Percentiles rank a stretch among this genome's conserved stretches.
phyloP scores from a whole-genome alignment of 2,113 vertebrate species.

The Burhinus bistriatus region DNA sequence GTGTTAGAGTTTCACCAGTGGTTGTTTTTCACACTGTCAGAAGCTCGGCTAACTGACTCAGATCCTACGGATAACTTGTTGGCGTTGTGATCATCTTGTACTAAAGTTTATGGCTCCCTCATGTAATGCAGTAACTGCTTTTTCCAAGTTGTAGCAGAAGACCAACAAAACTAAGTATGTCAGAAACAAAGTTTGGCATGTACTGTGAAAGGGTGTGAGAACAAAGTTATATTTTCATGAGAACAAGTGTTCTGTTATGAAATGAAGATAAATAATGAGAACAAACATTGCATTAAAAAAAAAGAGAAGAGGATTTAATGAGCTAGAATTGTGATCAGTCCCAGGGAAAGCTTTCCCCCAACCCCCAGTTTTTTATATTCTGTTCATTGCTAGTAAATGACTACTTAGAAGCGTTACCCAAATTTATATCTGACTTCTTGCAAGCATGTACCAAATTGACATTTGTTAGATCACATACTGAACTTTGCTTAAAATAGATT shows the following conservation, averaged over 20 bases:
- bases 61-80: neutral
- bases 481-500: neutral
- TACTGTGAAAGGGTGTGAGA: constrained; percentile 26
- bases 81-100: neutral
- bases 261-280: constrained; percentile 49
- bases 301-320: neutral
- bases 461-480: neutral
- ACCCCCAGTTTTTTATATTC: neutral
- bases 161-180: neutral
- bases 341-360: neutral
- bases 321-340: neutral
- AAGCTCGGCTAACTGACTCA: neutral
- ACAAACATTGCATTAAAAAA: constrained; percentile 24
- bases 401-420: neutral
- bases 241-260: constrained; percentile 53
- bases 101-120: neutral
- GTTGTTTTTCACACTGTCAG: neutral
- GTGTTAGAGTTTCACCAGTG: neutral
- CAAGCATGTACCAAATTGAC: neutral
- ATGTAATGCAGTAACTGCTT: neutral
- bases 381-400: neutral
- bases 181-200: neutral
- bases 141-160: neutral
- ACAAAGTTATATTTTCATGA: constrained; percentile 43
- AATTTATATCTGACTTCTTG: neutral